A percentile compares a stretch with the other conserved stretches of the same genome.
phyloP scores from a whole-genome alignment of 1,140 invertebrate species.

The Mactra quadrangularis region DNA sequence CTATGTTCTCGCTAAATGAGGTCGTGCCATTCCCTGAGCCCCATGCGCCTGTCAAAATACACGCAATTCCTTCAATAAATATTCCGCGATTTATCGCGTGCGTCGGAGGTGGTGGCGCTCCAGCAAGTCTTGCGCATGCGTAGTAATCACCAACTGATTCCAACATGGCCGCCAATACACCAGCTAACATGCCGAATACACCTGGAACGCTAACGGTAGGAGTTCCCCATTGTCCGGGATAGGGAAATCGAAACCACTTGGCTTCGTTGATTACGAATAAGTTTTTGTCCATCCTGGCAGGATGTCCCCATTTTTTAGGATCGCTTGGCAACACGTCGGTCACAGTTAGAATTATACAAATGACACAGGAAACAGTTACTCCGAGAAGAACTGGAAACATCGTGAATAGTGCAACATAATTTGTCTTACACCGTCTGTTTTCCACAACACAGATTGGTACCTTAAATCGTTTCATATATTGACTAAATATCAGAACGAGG shows the following conservation, averaged over 20 bases:
- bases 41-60: slow-evolving; percentile 91
- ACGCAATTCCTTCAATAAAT: slow-evolving; percentile 92
- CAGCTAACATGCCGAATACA: slow-evolving; percentile 80
- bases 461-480: slow-evolving; percentile 89
- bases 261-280: slow-evolving; percentile 89
- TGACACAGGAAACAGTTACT: slow-evolving; percentile 85
- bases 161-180: slow-evolving; percentile 78
- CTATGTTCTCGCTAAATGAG: slow-evolving; percentile 93
- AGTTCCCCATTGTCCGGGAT: slow-evolving; percentile 86
- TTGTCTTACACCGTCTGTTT: background rate
- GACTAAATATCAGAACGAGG: slow-evolving; percentile 92
- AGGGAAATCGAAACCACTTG: slow-evolving; percentile 93
- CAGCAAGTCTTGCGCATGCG: slow-evolving; percentile 88
- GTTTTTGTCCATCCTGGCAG: slow-evolving; percentile 91
- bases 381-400: slow-evolving; percentile 44
- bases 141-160: slow-evolving; percentile 85
- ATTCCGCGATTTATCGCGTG: slow-evolving; percentile 92
- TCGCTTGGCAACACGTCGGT: slow-evolving; percentile 86
- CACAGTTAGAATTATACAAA: slow-evolving; percentile 90
- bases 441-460: slow-evolving; percentile 84
- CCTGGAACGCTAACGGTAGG: slow-evolving; percentile 73
- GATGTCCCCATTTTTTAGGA: slow-evolving; percentile 85
- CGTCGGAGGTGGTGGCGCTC: slow-evolving; percentile 92
- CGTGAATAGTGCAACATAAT: slow-evolving; percentile 62
- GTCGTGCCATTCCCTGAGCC: slow-evolving; percentile 93